A percentile compares a stretch with the other conserved stretches of the same genome.
Evolutionary conservation across 1,140 invertebrate species (phyloP).

Genomic region (Trichogramma pretiosum): DNA sequence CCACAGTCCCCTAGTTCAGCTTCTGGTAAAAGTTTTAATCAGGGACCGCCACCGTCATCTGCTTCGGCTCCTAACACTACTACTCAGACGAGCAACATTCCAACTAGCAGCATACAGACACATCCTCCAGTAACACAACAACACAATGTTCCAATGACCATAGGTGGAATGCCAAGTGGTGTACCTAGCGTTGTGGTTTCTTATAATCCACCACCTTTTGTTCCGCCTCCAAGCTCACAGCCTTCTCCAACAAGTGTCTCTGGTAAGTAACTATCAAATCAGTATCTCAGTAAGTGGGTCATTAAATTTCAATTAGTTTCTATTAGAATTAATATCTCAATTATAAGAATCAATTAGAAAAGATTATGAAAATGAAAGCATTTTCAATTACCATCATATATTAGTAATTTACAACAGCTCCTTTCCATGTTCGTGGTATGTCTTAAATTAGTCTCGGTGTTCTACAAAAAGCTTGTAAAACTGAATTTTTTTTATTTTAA

Average conservation of each 20-base stretch:
- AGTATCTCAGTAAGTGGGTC: no score
- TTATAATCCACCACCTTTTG: constrained; percentile 41
- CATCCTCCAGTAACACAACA: constrained; percentile 31
- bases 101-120: constrained; percentile 34
- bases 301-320: not conserved
- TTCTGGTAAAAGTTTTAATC: constrained; percentile 37
- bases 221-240: constrained; percentile 36
- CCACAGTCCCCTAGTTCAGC: constrained; percentile 39
- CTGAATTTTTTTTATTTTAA: no score
- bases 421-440: no score
- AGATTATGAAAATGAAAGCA: not conserved
- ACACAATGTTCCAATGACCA: constrained; percentile 37
- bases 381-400: not conserved
- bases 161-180: constrained; percentile 40
- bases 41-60: constrained; percentile 34
- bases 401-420: not conserved
- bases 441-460: no score
- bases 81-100: constrained; percentile 36
- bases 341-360: no score
- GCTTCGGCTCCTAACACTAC: constrained; percentile 35
- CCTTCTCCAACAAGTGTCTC: constrained; percentile 30
- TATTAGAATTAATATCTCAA: no score
- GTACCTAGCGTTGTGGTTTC: constrained; percentile 40
- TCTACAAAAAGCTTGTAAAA: no score
- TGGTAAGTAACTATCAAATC: constrained; percentile 21